Conservation (phyloP, 2,888 invertebrate genomes). For the Mylabris sibirica region DNA sequence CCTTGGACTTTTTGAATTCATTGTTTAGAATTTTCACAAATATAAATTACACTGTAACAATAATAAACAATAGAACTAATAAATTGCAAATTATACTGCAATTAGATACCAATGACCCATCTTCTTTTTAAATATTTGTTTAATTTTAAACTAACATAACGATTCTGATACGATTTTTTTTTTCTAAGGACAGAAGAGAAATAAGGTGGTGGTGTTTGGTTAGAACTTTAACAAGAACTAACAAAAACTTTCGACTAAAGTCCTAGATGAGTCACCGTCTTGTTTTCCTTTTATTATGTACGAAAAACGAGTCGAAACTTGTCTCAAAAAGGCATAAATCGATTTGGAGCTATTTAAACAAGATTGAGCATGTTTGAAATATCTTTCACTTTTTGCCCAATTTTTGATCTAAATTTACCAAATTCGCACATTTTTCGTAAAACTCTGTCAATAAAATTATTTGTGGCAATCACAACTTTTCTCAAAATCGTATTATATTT, state of each 20-base stretch:
- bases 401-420: background rate
- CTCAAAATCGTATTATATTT: too few relatives aligned
- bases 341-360: background rate
- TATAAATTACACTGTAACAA: background rate
- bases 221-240: background rate
- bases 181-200: background rate
- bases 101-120: background rate
- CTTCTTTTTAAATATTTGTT: conserved; percentile 3
- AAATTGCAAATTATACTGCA: background rate
- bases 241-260: background rate
- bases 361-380: background rate
- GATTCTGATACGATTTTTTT: background rate
- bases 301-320: background rate
- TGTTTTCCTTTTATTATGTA: background rate
- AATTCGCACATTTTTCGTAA: too few relatives aligned
- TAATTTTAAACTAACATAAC: conserved; percentile 1
- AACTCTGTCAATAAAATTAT: too few relatives aligned
- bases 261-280: background rate
- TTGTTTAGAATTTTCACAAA: background rate
- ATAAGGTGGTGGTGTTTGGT: background rate
- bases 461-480: too few relatives aligned
- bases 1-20: background rate
- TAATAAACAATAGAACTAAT: background rate
- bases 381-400: background rate
- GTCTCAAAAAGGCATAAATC: conserved; percentile 2